Conservation (phyloP, 1,140 invertebrate genomes). For the Diorhabda elongata region DNA sequence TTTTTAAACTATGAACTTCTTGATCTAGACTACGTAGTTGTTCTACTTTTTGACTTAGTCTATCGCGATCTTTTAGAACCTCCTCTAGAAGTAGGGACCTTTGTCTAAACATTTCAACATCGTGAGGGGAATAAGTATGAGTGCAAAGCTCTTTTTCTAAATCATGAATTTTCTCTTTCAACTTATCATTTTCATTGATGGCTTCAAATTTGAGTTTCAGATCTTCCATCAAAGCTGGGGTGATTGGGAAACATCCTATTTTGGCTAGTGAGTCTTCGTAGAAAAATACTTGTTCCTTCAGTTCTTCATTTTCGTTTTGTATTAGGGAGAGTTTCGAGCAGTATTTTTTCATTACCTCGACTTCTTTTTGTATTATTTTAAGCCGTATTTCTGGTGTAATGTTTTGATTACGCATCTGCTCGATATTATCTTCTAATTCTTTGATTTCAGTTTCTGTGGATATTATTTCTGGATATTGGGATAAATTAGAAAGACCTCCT, state of each 20-base stretch:
- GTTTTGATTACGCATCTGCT: slow-evolving; percentile 23
- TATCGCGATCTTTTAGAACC: slow-evolving; percentile 26
- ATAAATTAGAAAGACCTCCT: too few species aligned
- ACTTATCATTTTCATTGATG: slow-evolving; percentile 32
- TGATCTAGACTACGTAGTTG: slow-evolving; percentile 25
- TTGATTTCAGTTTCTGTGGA: slow-evolving; percentile 30
- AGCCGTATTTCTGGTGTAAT: slow-evolving; percentile 30
- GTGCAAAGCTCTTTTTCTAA: slow-evolving; percentile 30
- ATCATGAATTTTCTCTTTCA: slow-evolving; percentile 26
- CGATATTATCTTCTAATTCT: slow-evolving; percentile 33
- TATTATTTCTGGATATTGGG: not conserved
- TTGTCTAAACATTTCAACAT: slow-evolving; percentile 31
- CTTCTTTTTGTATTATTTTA: slow-evolving; percentile 34
- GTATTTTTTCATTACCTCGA: slow-evolving; percentile 36
- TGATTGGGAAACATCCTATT: not conserved
- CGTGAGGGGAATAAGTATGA: slow-evolving; percentile 31
- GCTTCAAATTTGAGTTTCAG: slow-evolving; percentile 25
- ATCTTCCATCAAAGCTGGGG: not conserved
- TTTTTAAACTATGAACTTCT: slow-evolving; percentile 14
- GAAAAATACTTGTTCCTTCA: slow-evolving; percentile 24
- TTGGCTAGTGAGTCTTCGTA: slow-evolving; percentile 9
- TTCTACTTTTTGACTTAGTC: slow-evolving; percentile 29
- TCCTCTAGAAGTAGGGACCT: slow-evolving; percentile 28
- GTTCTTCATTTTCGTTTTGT: slow-evolving; percentile 33
- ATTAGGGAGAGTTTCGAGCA: slow-evolving; percentile 35